These are phyloP conservation scores for Ellobium chinense DNA, from an alignment of 2,888 invertebrate species.

Conservation along the genomic window DNA sequence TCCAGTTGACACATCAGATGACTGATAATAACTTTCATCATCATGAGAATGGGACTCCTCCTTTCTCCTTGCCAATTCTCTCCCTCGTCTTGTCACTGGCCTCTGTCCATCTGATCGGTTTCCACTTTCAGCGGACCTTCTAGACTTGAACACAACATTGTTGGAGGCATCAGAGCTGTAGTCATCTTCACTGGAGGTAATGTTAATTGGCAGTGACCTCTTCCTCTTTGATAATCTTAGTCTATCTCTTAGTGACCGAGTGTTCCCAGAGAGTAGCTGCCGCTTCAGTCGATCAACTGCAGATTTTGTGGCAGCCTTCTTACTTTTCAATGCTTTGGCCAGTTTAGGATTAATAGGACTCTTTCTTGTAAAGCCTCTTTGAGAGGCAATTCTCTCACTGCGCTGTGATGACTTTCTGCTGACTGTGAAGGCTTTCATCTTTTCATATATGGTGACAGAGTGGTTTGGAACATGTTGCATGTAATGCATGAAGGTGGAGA, in stretches of 20 bases:
- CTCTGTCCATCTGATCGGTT: slow-evolving; percentile 1
- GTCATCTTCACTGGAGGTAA: slow-evolving; percentile 37
- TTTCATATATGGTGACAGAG: slow-evolving; percentile 47
- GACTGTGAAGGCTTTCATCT: slow-evolving; percentile 41
- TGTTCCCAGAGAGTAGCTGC: slow-evolving; percentile 17
- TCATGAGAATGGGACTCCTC: neutral
- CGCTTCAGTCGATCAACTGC: slow-evolving; percentile 25
- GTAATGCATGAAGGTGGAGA: slow-evolving; percentile 49
- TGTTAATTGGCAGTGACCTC: neutral
- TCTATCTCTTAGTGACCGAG: slow-evolving; percentile 31
- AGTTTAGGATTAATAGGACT: slow-evolving; percentile 21
- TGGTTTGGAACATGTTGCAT: slow-evolving; percentile 54
- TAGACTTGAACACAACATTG: slow-evolving; percentile 27
- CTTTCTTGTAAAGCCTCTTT: slow-evolving; percentile 23
- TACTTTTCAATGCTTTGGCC: slow-evolving; percentile 30
- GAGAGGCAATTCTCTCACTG: slow-evolving; percentile 41
- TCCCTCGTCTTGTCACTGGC: neutral
- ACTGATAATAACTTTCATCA: neutral
- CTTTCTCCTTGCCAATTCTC: neutral
- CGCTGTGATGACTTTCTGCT: neutral
- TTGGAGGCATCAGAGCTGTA: slow-evolving; percentile 36
- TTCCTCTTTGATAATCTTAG: slow-evolving; percentile 29
- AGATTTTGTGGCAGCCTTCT: slow-evolving; percentile 30
- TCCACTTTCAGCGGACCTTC: neutral
- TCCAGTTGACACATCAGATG: neutral